phyloP scores from a whole-genome alignment of 2,113 vertebrate species.

The Eonycteris spelaea region DNA sequence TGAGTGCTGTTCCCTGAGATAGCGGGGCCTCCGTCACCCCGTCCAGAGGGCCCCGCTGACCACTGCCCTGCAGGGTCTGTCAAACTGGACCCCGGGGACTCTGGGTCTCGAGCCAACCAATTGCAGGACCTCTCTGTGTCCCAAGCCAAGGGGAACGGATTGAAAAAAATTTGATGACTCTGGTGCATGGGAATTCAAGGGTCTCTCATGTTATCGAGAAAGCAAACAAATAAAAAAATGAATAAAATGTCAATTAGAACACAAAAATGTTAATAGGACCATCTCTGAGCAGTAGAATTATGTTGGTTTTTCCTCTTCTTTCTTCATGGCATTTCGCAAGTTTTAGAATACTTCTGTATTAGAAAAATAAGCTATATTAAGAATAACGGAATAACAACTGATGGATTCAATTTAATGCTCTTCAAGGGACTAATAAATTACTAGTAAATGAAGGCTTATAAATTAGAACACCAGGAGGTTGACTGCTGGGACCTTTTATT shows the following conservation, averaged over 20 bases:
- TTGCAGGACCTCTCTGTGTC: background rate
- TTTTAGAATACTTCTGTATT: background rate
- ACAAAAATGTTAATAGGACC: slow-evolving; percentile 13
- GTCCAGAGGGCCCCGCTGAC: slow-evolving; percentile 4
- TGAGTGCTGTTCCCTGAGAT: slow-evolving; percentile 53
- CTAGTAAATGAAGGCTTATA: background rate
- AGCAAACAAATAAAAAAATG: slow-evolving; percentile 48
- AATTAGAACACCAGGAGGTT: background rate
- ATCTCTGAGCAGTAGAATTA: background rate
- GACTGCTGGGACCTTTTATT: background rate
- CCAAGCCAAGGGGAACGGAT: slow-evolving; percentile 41
- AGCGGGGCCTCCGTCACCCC: slow-evolving; percentile 43
- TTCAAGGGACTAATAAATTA: background rate
- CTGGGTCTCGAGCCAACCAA: background rate
- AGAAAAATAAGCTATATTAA: background rate
- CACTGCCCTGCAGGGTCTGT: background rate
- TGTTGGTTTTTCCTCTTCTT: background rate
- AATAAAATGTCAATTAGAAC: slow-evolving; percentile 25
- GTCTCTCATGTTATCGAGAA: slow-evolving; percentile 61
- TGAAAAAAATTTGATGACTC: slow-evolving; percentile 63
- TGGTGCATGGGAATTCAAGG: slow-evolving; percentile 67
- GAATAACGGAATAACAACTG: background rate
- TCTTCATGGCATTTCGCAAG: slow-evolving; percentile 3
- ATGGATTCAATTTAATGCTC: background rate
- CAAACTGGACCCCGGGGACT: slow-evolving; percentile 54